phyloP scores from a whole-genome alignment of 1,140 invertebrate genomes.

The Thaumatotibia leucotreta region DNA sequence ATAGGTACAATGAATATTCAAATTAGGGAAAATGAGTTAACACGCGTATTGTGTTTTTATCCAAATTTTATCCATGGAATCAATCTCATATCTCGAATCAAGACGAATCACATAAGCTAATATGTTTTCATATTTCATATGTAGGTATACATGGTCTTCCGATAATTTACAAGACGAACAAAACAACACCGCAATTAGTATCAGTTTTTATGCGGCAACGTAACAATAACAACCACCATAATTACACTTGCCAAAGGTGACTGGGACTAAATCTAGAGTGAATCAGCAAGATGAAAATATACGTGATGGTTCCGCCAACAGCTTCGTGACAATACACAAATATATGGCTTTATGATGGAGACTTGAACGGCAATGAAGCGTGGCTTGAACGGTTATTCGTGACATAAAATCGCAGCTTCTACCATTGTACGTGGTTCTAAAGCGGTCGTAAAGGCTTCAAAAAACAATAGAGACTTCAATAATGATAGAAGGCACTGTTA shows the following conservation, averaged over 20 bases:
- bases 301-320: neutral
- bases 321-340: neutral
- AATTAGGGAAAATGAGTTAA: neutral
- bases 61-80: no score
- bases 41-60: no score
- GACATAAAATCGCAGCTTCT: neutral
- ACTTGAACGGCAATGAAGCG: neutral
- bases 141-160: no score
- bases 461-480: neutral
- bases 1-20: neutral
- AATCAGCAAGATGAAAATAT: neutral
- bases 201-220: neutral
- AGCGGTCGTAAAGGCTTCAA: neutral
- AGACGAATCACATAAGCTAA: neutral
- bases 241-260: neutral
- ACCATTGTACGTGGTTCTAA: neutral
- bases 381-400: slow-evolving; percentile 1
- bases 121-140: no score
- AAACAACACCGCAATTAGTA: neutral
- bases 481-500: neutral
- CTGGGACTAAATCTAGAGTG: neutral
- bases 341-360: neutral
- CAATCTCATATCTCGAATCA: no score
- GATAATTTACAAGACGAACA: neutral
- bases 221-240: neutral